Evolutionary conservation across 2,888 invertebrate genomes (phyloP), one percentile per base, ranked within the genome.

Genomic region (Leucoptera coffeella): DNA sequence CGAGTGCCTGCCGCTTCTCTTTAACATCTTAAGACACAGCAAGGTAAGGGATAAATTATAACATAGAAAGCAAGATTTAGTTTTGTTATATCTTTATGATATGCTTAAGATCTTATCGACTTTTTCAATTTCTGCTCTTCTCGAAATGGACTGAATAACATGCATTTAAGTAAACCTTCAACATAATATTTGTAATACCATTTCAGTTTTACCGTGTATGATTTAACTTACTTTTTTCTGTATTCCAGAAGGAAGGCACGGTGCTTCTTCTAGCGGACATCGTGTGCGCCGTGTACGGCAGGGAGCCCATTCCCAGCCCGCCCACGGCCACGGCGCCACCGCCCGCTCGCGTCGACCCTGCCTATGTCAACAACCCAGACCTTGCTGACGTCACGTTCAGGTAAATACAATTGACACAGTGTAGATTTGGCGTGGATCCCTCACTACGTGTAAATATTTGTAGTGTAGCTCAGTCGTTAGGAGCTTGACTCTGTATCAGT

Each of bases 291-390:
- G 89, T 89, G 47, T 91, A 83, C 45, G 90, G 90, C 23, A 85
- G 88, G 80, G 89, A 90, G 56, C 71, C 83, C 2, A 86, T 90
- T 35, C 86, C 86, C 38, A 73, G 39, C 4, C 62, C 62, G 25
- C 78, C 78, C 15, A 77, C 78, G 19, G 76, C 77, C 12, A 39
- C 47, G 3, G 62, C 81, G 14, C 77, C 83, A 2, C 65, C 78
- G 5, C 73, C 77, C 1, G 85, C 90, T 0, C 73, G 90, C 31
- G 90, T 92, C 38, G 93, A 94, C 62, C 88, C 91, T 1, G 85
- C 88, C 45, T 94, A 90, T 60, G 91, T 94, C 35, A 94, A 93
- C 67, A 93, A 92, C 62, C 88, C 91, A 1, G 90, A 91, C 44
- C 73, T 93, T 19, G 90, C 90, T 39, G 93, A 93, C 50, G 91